Evolutionary conservation across 37 sponge, comb jelly and placozoan genomes (phyloP), one percentile per base, ranked within the genome.

Genomic region (Haliclona indistincta): DNA sequence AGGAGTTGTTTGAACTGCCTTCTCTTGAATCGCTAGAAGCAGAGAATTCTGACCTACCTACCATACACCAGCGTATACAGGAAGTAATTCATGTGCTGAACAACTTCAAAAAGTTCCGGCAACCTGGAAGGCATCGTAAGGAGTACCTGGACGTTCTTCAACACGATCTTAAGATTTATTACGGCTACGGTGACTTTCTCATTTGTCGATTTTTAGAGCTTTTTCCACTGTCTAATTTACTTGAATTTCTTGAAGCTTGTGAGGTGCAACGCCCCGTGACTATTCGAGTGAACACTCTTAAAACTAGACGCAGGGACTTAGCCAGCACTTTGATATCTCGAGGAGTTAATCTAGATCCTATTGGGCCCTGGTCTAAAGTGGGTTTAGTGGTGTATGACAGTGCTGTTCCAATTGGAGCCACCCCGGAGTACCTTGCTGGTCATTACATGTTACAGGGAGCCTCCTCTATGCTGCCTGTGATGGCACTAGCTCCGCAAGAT

Each of bases 401-500:
- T 66, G 70, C 74, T 28, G 99, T 98, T 2, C 99, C 98, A 0
- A 89, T 97, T 38, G 99, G 99, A 56, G 99, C 99, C 68, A 98
- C 99, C 2, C 96, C 99, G 0, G 99, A 98, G 66, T 98, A 98
- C 64, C 89, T 98, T 1, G 94, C 92, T 7, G 99, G 99, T 0
- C 96, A 98, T 65, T 98, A 98, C 89, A 95, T 98, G 74, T 63
- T 98, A 0, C 99, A 98, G 67, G 96, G 99, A 1, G 99, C 94
- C 20, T 96, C 96, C 8, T 95, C 96, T 19, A 84, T 98, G 89
- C 73, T 98, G 19, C 99, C 99, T 0, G 96, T 95, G 32, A 98
- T 98, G 94, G 96, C 96, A 8, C 78, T 98, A 26, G 96, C 96
- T 36, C 92, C 96, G 3, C 93, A 89, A 49, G 93, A 84, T 37